A percentile compares a stretch with the other conserved stretches of the same genome.
These are phyloP conservation scores for Caenorhabditis zanzibari DNA, from an alignment of 2,888 invertebrate genomes.

Conservation along the genomic window DNA sequence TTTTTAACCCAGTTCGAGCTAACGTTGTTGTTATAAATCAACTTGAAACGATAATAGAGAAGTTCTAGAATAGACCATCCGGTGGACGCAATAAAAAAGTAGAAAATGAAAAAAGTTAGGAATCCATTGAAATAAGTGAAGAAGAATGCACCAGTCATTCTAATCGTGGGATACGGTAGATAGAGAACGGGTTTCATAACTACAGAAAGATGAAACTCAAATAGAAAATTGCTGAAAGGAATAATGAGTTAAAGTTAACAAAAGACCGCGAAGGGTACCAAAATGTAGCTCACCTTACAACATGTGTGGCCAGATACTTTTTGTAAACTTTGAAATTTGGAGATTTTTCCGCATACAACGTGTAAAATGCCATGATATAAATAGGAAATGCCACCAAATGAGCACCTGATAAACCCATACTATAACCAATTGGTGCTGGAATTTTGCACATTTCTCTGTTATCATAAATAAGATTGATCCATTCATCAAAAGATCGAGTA, in stretches of 20 bases:
- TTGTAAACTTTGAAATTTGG: constrained; percentile 49
- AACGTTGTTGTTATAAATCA: constrained; percentile 31
- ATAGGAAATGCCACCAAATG: constrained; percentile 59
- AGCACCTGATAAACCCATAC: constrained; percentile 36
- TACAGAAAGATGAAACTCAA: constrained; percentile 46
- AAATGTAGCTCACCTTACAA: constrained; percentile 13
- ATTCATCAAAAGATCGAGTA: constrained; percentile 37
- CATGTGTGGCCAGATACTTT: constrained; percentile 49
- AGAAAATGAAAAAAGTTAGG: constrained; percentile 42
- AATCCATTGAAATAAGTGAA: constrained; percentile 47
- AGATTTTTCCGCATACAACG: constrained; percentile 46
- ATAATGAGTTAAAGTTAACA: background rate
- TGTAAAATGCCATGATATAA: constrained; percentile 49
- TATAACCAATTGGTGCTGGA: constrained; percentile 48
- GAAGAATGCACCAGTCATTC: constrained; percentile 42
- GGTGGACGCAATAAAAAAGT: constrained; percentile 34
- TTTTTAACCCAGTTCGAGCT: constrained; percentile 32
- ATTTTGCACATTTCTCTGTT: constrained; percentile 47
- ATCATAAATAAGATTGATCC: constrained; percentile 51
- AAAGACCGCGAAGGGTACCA: background rate
- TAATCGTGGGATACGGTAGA: constrained; percentile 37
- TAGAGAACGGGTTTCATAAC: constrained; percentile 54
- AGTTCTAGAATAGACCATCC: constrained; percentile 56
- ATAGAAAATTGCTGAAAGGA: constrained; percentile 50
- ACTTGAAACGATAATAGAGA: constrained; percentile 56